A percentile compares a stretch with the other conserved stretches of the same genome.
These are phyloP conservation scores for Ruditapes philippinarum DNA, from an alignment of 1,140 invertebrate species.

Conservation along the genomic window DNA sequence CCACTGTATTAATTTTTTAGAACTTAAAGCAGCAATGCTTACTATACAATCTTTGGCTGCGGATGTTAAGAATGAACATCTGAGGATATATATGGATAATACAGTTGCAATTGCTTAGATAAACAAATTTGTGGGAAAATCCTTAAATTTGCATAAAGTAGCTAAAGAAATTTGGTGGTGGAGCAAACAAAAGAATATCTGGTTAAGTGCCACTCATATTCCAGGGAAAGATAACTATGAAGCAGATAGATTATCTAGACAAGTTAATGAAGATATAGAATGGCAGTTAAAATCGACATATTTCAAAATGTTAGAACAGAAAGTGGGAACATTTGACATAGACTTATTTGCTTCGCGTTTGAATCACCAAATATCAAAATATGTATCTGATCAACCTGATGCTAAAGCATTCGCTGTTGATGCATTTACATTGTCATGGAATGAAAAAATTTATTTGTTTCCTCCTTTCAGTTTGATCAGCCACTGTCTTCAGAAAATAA, in stretches of 20 bases:
- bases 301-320: slow-evolving; percentile 12
- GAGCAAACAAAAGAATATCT: slow-evolving; percentile 20
- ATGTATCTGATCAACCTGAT: slow-evolving; percentile 63
- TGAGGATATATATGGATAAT: background rate
- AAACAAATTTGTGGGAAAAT: slow-evolving; percentile 60
- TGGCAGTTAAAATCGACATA: slow-evolving; percentile 50
- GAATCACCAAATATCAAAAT: slow-evolving; percentile 57
- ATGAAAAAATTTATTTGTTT: slow-evolving; percentile 51
- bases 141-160: background rate
- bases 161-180: slow-evolving; percentile 53
- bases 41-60: background rate
- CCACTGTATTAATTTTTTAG: slow-evolving; percentile 30
- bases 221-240: slow-evolving; percentile 45
- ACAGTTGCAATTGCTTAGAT: slow-evolving; percentile 41
- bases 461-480: slow-evolving; percentile 62
- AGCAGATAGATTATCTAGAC: slow-evolving; percentile 28
- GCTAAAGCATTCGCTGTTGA: slow-evolving; percentile 49
- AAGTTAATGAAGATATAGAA: slow-evolving; percentile 57
- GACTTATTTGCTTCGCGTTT: slow-evolving; percentile 69
- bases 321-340: background rate
- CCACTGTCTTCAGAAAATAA: slow-evolving; percentile 42
- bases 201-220: slow-evolving; percentile 47
- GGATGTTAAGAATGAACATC: background rate
- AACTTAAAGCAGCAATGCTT: background rate
- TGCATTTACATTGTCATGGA: slow-evolving; percentile 67